Evolutionary conservation across 2,797 vertebrate species (phyloP), one percentile per base, ranked within the genome.

Genomic region (Hirundo rustica): DNA sequence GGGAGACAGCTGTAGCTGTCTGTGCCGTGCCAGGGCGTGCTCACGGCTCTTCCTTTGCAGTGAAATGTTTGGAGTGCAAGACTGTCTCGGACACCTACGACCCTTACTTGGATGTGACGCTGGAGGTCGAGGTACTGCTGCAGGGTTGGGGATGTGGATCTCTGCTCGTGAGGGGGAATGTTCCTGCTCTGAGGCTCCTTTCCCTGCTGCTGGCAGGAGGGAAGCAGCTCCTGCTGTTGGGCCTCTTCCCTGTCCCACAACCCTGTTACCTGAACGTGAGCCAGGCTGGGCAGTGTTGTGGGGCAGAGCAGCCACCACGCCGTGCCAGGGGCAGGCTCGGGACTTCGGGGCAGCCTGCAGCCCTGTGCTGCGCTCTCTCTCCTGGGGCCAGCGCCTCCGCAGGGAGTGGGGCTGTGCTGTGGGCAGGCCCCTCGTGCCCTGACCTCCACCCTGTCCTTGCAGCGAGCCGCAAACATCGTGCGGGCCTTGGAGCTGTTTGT

Each of bases 31-130:
- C 40, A 22, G 47, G 16, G 9, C 36, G 23, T 7, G 36, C 68
- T 85, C 66, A 62, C 5, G 16, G 3, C 68, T 85, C 40, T 65
- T 65, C 80, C 58, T 78, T 36, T 98, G 48, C 98, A 99, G 99
- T 99, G 95, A 99, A 99, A 96, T 99, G 99, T 96, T 98, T 98
- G 1, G 95, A 98, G 96, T 99, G 99, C 97, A 99, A 98, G 98
- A 99, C 98, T 44, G 98, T 99, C 90, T 99, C 99, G 0, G 99
- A 99, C 95, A 99, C 99, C 2, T 99, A 99, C 0, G 99, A 99
- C 84, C 99, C 99, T 23, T 99, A 98, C 96, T 95, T 99, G 98
- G 99, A 99, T 79, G 97, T 99, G 30, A 98, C 99, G 0, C 97
- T 99, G 95, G 99, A 99, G 97, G 99, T 99, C 45, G 97, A 98